These are phyloP conservation scores for Saccostrea cuccullata DNA, from an alignment of 1,140 invertebrate genomes.

Conservation along the genomic window DNA sequence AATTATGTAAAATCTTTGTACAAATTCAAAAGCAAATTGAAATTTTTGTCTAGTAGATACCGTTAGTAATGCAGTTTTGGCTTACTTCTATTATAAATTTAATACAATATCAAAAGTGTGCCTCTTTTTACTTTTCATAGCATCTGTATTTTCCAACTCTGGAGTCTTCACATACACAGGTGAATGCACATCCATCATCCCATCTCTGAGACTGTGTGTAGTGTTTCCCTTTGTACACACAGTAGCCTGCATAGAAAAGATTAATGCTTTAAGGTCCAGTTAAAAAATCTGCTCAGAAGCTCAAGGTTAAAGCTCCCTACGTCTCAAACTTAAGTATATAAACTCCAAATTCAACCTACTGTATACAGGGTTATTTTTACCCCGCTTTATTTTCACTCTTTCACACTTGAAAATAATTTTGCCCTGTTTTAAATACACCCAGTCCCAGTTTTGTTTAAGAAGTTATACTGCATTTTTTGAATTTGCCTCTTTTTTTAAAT, in stretches of 20 bases:
- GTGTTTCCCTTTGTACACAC: constrained; percentile 64
- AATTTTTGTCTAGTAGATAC: neutral
- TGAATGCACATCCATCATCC: constrained; percentile 66
- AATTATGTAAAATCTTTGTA: neutral
- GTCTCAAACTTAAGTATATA: too few species aligned
- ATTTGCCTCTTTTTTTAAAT: too few species aligned
- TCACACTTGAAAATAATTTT: too few species aligned
- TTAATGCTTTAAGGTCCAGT: too few species aligned
- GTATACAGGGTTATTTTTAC: too few species aligned
- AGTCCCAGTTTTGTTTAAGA: too few species aligned
- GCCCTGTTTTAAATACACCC: too few species aligned
- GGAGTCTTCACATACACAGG: constrained; percentile 65
- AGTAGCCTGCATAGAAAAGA: constrained; percentile 59
- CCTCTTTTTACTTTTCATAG: constrained; percentile 23
- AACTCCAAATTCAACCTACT: too few species aligned
- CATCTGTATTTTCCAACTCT: constrained; percentile 58
- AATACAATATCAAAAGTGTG: neutral
- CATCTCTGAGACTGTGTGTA: constrained; percentile 65
- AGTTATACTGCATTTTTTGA: too few species aligned
- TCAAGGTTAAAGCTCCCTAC: too few species aligned
- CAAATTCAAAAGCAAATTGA: neutral
- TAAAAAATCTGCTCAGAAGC: too few species aligned
- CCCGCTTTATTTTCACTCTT: too few species aligned
- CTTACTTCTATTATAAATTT: neutral
- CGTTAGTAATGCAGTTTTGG: neutral